Evolutionary conservation across 2,113 vertebrate genomes (phyloP), one percentile per base, ranked within the genome.

Genomic region (Pelmatolapia mariae): DNA sequence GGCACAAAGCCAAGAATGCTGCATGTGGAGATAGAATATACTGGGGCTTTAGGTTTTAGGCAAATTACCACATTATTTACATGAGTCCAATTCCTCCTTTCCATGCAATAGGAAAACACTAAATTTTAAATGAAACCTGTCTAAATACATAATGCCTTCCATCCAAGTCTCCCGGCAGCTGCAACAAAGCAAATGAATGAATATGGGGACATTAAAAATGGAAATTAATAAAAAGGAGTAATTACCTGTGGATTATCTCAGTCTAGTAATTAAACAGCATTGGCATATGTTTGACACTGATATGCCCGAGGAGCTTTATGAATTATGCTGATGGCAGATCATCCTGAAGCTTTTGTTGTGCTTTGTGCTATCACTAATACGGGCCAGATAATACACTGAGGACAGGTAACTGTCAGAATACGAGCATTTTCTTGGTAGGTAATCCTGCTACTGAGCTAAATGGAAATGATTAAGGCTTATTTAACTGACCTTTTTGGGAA

Each of bases 201-300:
- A 93, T 86, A 91, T 52, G 76, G 84, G 84, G 87, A 79, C 68
- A 86, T 91, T 90, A 84, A 92, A 93, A 90, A 91, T 89, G 38
- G 53, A 96, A 94, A 95, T 91, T 73, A 91, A 95, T 94, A 92
- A 94, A 82, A 88, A 73, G 54, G 81, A 92, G 86, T 94, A 95
- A 96, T 95, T 94, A 95, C 93, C 88, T 94, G 90, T 87, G 92
- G 94, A 95, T 95, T 92, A 95, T 93, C 89, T 90, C 81, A 11
- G 80, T 66, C 52, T 80, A 85, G 88, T 94, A 93, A 95, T 95
- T 95, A 95, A 93, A 94, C 81, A 91, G 88, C 90, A 88, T 31
- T 89, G 86, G 80, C 89, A 89, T 91, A 85, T 93, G 89, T 38
- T 57, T 90, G 94, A 94, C 86, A 94, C 80, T 87, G 89, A 92